Percentiles rank a stretch among this genome's conserved stretches.
phyloP scores from a whole-genome alignment of 2,113 vertebrate genomes.

The Chloebia gouldiae region DNA sequence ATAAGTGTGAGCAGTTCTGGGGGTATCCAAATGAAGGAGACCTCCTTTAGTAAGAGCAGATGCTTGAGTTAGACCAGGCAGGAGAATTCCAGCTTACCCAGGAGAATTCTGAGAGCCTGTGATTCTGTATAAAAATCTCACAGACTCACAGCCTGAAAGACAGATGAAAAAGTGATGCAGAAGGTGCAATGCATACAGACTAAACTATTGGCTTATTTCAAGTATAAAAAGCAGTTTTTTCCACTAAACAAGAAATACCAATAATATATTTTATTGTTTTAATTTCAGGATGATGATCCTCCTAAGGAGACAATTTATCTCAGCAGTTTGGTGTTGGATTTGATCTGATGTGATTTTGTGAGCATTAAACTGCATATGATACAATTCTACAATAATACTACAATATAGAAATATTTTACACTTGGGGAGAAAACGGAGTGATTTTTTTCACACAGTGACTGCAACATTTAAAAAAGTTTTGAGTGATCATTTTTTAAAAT shows the following conservation, averaged over 20 bases:
- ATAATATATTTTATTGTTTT: slow-evolving; percentile 39
- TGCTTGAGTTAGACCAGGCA: background rate
- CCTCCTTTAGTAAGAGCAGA: background rate
- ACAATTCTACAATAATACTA: background rate
- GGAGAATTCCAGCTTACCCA: background rate
- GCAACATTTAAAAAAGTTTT: background rate
- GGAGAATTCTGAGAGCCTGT: background rate
- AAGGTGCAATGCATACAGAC: background rate
- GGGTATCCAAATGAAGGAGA: background rate
- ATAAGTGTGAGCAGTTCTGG: background rate
- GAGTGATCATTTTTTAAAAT: background rate
- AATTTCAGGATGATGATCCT: slow-evolving; percentile 45
- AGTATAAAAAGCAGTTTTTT: background rate
- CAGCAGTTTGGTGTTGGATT: slow-evolving; percentile 38
- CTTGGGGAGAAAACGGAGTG: background rate
- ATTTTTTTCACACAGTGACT: slow-evolving; percentile 3
- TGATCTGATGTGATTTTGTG: slow-evolving; percentile 42
- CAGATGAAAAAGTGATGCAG: background rate
- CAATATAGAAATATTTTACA: slow-evolving; percentile 32
- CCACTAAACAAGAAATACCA: background rate
- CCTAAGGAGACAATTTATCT: slow-evolving; percentile 5
- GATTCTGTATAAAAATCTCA: background rate
- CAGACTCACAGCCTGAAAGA: background rate
- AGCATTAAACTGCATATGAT: background rate
- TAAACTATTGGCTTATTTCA: background rate